Evolutionary conservation across 2,888 invertebrate species (phyloP), one percentile per base, ranked within the genome.

Genomic region (Sphinx pinastri): DNA sequence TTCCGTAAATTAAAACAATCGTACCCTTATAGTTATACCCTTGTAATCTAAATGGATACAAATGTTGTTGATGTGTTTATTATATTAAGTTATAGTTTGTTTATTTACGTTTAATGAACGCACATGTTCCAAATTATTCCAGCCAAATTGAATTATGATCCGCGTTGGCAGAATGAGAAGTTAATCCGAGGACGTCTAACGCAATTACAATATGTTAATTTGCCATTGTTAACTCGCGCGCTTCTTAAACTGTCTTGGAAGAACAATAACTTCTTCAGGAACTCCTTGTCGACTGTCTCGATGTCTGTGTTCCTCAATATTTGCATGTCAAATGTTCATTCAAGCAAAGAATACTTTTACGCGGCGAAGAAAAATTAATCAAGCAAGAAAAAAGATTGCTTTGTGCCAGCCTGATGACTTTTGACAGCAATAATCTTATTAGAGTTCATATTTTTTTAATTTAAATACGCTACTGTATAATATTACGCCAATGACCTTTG

Each of bases 151-250:
- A 86, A 85, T 88, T 82, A 85, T 80, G 84, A 85, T 81, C 82
- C 76, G 79, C 79, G 83, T 83, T 81, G 80, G 83, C 80, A 77
- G 81, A 25, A 84, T 81, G 81, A 81, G 82, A 82, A 84, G 78
- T 82, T 82, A 84, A 88, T 85, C 85, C 80, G 76, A 82, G 79
- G 81, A 80, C 80, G 79, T 75, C 79, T 82, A 85, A 85, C 81
- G 76, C 79, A 84, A 87, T 87, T 87, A 84, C 77, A 74, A 79
- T 85, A 88, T 85, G 85, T 84, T 86, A 87, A 86, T 86, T 85
- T 79, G 52, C 7, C 47, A 63, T 69, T 60, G 47, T 69, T 47
- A 52, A 54, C 16, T 52, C n/a, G 16, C 55, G 47, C 55, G 12
- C 11, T 63, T 19, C 38, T 52, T 16, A 59, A 54, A n/a, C 16